Conservation (phyloP, 2,113 vertebrate species). For the Rhombomys opimus region DNA sequence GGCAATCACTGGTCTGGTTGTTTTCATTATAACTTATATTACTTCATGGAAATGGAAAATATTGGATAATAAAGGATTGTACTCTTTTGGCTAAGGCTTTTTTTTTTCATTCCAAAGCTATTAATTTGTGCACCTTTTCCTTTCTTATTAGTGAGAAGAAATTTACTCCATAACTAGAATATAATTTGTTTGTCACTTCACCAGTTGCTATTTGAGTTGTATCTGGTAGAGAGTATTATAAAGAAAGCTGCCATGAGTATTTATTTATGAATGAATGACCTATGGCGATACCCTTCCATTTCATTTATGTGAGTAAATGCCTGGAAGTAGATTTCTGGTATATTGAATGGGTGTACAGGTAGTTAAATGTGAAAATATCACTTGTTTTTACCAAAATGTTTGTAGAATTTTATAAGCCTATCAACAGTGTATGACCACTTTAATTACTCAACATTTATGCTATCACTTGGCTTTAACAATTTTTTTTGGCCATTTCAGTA, state of each 20-base stretch:
- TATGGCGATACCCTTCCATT: neutral
- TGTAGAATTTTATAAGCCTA: neutral
- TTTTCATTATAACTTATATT: neutral
- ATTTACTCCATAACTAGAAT: neutral
- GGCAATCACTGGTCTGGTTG: neutral
- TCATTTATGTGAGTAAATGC: constrained; percentile 43
- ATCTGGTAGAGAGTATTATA: neutral
- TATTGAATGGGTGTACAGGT: neutral
- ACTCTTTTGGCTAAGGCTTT: neutral
- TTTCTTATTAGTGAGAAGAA: constrained; percentile 4
- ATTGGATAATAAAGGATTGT: neutral
- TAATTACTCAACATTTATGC: neutral
- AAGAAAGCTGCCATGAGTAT: neutral
- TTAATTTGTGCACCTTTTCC: neutral
- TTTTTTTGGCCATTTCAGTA: neutral
- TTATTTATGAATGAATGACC: neutral
- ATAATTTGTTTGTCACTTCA: constrained; percentile 1
- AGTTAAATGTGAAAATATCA: constrained; percentile 26
- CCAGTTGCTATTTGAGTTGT: neutral
- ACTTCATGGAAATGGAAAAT: constrained; percentile 8
- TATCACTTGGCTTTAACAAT: neutral
- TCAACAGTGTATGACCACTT: neutral
- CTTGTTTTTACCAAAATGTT: neutral
- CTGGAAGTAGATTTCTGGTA: neutral
- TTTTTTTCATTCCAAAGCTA: neutral